Evolutionary conservation across 2,113 vertebrate genomes (phyloP).

Genomic region (Lepisosteus osseus): DNA sequence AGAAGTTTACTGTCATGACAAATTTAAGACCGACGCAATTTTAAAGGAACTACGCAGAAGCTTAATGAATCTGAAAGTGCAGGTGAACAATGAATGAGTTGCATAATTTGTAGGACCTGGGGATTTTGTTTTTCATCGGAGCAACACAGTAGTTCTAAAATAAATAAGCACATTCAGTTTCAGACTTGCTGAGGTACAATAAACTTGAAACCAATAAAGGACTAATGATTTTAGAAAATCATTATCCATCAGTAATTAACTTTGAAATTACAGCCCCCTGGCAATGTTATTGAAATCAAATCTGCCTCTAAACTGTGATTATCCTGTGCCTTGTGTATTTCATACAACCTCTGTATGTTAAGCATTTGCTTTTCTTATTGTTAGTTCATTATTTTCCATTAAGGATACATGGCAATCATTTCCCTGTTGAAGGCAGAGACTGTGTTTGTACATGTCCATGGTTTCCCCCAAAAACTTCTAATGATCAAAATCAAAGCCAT

Average conservation of each 20-base stretch:
- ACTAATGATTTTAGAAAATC: neutral
- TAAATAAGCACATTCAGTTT: neutral
- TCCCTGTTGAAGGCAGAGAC: neutral
- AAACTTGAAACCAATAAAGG: neutral
- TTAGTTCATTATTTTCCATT: neutral
- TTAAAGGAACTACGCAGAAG: too few species aligned
- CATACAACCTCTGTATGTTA: neutral
- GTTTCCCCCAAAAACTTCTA: too few species aligned
- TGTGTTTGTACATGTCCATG: too few species aligned
- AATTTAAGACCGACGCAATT: too few species aligned
- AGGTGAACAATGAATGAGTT: too few species aligned
- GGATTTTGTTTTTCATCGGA: too few species aligned
- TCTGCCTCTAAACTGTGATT: neutral
- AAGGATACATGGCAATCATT: neutral
- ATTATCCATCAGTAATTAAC: neutral
- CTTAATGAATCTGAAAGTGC: too few species aligned
- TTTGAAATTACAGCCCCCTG: neutral
- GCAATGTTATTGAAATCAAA: constrained; percentile 3
- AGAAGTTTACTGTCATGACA: too few species aligned
- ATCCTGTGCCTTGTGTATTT: neutral
- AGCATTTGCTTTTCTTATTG: neutral
- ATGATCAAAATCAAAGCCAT: too few species aligned
- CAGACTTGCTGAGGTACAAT: neutral
- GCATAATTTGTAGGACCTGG: too few species aligned
- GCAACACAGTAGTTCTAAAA: too few species aligned